Evolutionary conservation across 2,888 invertebrate genomes (phyloP), one percentile per base, ranked within the genome.

Genomic region (Pollenia angustigena): DNA sequence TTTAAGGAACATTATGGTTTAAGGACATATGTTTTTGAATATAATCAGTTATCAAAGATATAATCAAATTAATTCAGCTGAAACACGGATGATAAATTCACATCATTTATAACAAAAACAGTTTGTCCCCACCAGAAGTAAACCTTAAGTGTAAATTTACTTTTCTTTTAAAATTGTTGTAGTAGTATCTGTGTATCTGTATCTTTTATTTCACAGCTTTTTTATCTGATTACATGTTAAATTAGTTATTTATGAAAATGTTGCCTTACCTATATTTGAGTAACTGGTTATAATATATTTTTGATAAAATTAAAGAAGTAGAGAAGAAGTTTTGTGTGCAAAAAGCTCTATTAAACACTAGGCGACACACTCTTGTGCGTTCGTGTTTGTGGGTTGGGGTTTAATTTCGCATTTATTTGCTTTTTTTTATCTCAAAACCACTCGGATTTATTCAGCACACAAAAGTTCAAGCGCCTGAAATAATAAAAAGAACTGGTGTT

Each of bases 401-500:
- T 75, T 82, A 74, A 66, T 58, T 58, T 56, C 56, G 75, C 52
- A 75, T 68, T 69, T 40, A 60, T 79, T 79, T 72, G 68, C 44
- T 54, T 76, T 86, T 76, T 86, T 74, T 75, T 76, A 78, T 78
- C 68, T 72, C 78, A 83, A 87, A 84, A 81, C 78, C 84, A 84
- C 68, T 78, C 72, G 81, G 81, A 78, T 72, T 78, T 76, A 60
- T 85, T 86, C 86, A 88, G 89, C 88, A 86, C 87, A 87, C 88
- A 88, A 88, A 89, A 89, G 89, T 89, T 89, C 91, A 92, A 94
- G 94, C 94, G 94, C 95, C 96, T 96, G 96, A 95, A 96, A 96
- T 92, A 95, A 95, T 78, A 87, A 95, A 97, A 96, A 97, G 96
- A 96, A 97, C 97, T 97, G 97, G 97, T 97, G 97, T 97, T 96